phyloP scores from a whole-genome alignment of 1,140 invertebrate genomes.

The Pygmarrhopalites habei region DNA sequence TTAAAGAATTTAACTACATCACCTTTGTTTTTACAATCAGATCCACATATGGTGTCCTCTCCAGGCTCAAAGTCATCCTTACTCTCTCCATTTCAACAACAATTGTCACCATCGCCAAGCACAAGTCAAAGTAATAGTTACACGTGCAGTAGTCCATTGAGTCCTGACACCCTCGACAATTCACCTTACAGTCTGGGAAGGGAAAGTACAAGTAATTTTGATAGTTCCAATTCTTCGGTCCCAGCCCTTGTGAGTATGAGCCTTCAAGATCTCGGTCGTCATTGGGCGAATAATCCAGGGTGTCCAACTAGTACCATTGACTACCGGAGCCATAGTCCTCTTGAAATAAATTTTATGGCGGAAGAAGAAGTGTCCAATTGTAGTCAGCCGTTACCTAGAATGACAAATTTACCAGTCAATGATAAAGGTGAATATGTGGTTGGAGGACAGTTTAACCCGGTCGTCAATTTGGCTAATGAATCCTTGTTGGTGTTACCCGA shows the following conservation, averaged over 20 bases:
- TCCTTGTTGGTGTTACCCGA: no score
- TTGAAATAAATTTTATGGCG: neutral
- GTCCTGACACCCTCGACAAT: neutral
- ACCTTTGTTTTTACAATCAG: constrained; percentile 20
- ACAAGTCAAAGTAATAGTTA: neutral
- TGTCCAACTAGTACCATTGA: neutral
- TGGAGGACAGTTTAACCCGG: neutral
- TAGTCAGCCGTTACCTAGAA: no score
- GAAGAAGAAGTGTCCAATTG: neutral
- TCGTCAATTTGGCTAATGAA: no score
- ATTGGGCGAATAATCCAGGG: neutral
- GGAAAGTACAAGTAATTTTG: neutral
- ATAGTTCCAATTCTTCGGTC: neutral
- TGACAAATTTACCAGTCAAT: no score
- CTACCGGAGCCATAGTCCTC: neutral
- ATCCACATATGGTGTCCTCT: constrained; percentile 15
- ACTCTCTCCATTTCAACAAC: constrained; percentile 17
- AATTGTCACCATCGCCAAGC: neutral
- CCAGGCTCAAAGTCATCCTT: constrained; percentile 20
- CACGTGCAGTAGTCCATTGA: neutral
- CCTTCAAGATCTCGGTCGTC: neutral
- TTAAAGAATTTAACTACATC: neutral
- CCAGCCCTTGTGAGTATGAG: neutral
- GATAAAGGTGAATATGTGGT: no score
- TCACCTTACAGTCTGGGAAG: neutral